These are phyloP conservation scores for Anastatus disparis DNA, from an alignment of 1,140 invertebrate species.

Conservation along the genomic window DNA sequence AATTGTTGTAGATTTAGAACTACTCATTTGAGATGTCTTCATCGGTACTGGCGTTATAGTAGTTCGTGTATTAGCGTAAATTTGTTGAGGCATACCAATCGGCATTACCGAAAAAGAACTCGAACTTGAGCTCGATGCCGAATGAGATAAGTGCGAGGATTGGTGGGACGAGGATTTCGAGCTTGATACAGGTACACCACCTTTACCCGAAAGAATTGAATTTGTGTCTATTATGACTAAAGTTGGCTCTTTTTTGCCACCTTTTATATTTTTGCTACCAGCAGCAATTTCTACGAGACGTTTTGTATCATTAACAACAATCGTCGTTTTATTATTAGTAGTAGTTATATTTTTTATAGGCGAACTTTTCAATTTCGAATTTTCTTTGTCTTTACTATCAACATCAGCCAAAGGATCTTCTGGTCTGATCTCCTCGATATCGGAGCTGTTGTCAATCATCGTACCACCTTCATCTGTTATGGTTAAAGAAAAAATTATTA, in stretches of 20 bases:
- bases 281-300: conserved; percentile 76
- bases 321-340: conserved; percentile 68
- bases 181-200: conserved; percentile 69
- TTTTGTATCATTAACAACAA: conserved; percentile 80
- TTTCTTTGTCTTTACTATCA: conserved; percentile 64
- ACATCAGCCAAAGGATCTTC: conserved; percentile 74
- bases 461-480: conserved; percentile 72
- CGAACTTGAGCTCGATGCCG: conserved; percentile 50
- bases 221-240: conserved; percentile 84
- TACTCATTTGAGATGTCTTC: conserved; percentile 48
- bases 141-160: conserved; percentile 47
- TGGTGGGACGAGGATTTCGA: conserved; percentile 50
- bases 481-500: too few relatives aligned
- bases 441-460: conserved; percentile 73
- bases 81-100: conserved; percentile 69
- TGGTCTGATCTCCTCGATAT: conserved; percentile 74
- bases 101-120: conserved; percentile 65
- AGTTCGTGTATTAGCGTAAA: conserved; percentile 70
- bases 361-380: conserved; percentile 54
- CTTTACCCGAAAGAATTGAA: conserved; percentile 74
- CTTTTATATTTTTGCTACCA: conserved; percentile 66
- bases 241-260: conserved; percentile 78
- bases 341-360: conserved; percentile 22
- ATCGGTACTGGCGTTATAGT: conserved; percentile 71
- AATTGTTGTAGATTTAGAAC: conserved; percentile 43